phyloP scores from a whole-genome alignment of 2,797 vertebrate genomes.

The Xenops minutus region DNA sequence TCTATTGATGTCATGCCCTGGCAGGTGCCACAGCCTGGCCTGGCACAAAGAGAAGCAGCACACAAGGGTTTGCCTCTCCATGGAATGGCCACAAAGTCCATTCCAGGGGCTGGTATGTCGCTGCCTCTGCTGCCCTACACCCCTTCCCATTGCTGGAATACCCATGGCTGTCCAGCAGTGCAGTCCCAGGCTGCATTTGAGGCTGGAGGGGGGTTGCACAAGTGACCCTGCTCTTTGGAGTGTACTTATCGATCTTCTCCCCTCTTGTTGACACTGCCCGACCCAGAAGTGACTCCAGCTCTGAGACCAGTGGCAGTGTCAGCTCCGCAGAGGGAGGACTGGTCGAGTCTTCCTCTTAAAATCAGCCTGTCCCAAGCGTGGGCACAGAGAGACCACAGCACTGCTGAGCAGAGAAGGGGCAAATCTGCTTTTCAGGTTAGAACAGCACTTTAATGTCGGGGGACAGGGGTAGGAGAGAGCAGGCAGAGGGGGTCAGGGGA shows the following conservation, averaged over 20 bases:
- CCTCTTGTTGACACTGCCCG: background rate
- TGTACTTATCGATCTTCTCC: conserved; percentile 1
- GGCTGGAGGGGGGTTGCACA: conserved; percentile 26
- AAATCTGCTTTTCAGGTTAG: conserved; percentile 61
- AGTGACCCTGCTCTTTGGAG: conserved; percentile 58
- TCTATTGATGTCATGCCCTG: background rate
- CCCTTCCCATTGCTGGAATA: background rate
- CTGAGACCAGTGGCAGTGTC: background rate
- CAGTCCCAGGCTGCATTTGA: background rate
- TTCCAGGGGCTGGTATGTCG: background rate
- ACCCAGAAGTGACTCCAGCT: background rate
- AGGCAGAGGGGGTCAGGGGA: background rate
- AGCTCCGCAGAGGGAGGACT: conserved; percentile 30
- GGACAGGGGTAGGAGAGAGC: background rate
- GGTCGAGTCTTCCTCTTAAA: conserved; percentile 6
- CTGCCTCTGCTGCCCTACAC: background rate
- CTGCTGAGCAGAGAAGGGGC: conserved; percentile 49
- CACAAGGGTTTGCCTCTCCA: background rate
- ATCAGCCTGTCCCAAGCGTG: conserved; percentile 20
- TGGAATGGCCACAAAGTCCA: background rate
- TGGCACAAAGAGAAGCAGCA: background rate
- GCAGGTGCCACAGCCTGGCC: background rate
- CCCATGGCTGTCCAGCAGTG: background rate
- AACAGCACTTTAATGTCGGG: conserved; percentile 27
- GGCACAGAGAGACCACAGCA: conserved; percentile 26